Percentiles rank a stretch among this genome's conserved stretches.
Conservation (phyloP, 2,797 vertebrate species). For the Lepus oiostolus region DNA sequence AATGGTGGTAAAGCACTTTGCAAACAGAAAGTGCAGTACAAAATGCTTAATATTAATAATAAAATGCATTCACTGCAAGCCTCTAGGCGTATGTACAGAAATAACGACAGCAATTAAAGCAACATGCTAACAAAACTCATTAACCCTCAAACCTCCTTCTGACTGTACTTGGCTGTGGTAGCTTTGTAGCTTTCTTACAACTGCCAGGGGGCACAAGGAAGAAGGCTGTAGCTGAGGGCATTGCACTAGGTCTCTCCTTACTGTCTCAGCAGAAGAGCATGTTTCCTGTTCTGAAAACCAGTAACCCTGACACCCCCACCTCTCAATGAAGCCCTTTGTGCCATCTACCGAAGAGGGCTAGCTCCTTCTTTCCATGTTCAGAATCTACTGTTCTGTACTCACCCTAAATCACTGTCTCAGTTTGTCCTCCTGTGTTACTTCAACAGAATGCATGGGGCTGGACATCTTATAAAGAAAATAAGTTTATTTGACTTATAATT, state of each 20-base stretch:
- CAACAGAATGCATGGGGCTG: neutral
- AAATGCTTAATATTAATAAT: constrained; percentile 87
- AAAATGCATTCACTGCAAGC: constrained; percentile 83
- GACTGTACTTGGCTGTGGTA: constrained; percentile 47
- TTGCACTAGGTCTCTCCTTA: neutral
- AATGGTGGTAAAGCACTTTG: constrained; percentile 85
- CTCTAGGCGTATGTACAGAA: constrained; percentile 84
- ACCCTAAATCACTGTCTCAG: neutral
- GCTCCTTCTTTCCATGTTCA: neutral
- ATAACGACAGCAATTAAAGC: constrained; percentile 85
- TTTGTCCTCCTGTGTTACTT: neutral
- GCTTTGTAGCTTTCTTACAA: constrained; percentile 51
- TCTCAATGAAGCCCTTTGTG: neutral
- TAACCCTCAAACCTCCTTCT: constrained; percentile 85
- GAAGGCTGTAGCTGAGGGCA: neutral
- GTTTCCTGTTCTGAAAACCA: neutral
- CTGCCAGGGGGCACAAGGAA: constrained; percentile 7
- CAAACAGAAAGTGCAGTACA: constrained; percentile 84
- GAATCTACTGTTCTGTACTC: neutral
- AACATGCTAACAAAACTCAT: constrained; percentile 84
- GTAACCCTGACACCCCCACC: neutral
- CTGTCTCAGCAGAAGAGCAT: neutral
- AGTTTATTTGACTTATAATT: neutral
- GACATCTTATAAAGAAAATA: neutral
- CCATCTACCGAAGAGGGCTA: neutral